Evolutionary conservation across 2,113 vertebrate species (phyloP).

Genomic region (Pituophis catenifer): DNA sequence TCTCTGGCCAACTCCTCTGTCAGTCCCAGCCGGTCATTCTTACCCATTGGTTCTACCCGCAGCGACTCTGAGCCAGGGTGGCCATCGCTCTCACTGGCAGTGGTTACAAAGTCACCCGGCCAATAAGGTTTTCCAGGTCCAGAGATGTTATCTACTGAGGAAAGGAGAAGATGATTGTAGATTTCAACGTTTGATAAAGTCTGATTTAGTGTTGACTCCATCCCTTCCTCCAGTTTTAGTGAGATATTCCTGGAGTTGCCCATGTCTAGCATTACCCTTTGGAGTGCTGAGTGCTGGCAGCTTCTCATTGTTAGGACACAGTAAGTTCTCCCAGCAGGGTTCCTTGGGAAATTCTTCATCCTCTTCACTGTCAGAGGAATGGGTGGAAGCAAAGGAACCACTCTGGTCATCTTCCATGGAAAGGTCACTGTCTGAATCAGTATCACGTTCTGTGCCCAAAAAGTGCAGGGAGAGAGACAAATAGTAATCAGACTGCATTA

Average conservation of each 20-base stretch:
- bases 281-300: slow-evolving; percentile 64
- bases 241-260: background rate
- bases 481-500: background rate
- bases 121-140: slow-evolving; percentile 67
- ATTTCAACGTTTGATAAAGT: background rate
- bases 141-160: slow-evolving; percentile 61
- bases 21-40: slow-evolving; percentile 24
- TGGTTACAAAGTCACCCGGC: slow-evolving; percentile 74
- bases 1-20: slow-evolving; percentile 61
- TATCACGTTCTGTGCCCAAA: slow-evolving; percentile 74
- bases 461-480: background rate
- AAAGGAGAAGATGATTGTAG: background rate
- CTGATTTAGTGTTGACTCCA: background rate
- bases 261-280: slow-evolving; percentile 63
- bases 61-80: slow-evolving; percentile 47
- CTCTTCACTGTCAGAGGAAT: slow-evolving; percentile 90
- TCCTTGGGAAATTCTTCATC: slow-evolving; percentile 76
- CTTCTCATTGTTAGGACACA: slow-evolving; percentile 61
- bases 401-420: slow-evolving; percentile 90
- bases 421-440: slow-evolving; percentile 90
- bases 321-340: slow-evolving; percentile 83
- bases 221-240: background rate
- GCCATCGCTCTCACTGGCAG: slow-evolving; percentile 64
- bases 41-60: slow-evolving; percentile 52
- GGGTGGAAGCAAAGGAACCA: slow-evolving; percentile 86